phyloP scores from a whole-genome alignment of 1,140 invertebrate genomes.

The Homarus americanus region DNA sequence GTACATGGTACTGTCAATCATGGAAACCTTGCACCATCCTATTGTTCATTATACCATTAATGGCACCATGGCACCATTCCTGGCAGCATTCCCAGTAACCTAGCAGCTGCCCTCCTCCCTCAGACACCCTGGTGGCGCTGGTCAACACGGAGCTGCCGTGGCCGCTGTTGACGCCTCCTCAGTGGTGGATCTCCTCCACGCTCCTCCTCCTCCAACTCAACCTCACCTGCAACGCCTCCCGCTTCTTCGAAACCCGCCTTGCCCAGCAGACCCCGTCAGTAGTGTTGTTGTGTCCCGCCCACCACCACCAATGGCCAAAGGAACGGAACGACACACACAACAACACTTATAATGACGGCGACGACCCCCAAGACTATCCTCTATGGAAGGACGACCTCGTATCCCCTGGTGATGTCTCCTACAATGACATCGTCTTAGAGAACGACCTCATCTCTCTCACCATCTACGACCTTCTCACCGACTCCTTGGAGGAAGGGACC shows the following conservation, averaged over 20 bases:
- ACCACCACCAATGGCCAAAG: background rate
- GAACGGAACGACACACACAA: background rate
- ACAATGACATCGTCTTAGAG: no score
- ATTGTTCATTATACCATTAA: no score
- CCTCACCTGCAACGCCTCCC: background rate
- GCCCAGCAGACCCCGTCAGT: constrained; percentile 8
- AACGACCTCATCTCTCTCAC: no score
- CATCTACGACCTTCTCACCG: no score
- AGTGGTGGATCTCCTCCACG: background rate
- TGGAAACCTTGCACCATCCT: no score
- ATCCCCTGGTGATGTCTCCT: no score
- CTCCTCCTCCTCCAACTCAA: constrained; percentile 12
- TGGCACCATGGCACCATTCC: no score
- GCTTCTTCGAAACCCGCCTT: background rate
- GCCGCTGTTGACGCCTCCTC: background rate
- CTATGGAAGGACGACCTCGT: no score
- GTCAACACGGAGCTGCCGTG: background rate
- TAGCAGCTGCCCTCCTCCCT: no score
- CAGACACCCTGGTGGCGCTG: constrained; percentile 24
- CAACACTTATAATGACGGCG: background rate
- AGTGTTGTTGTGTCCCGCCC: background rate
- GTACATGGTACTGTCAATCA: no score
- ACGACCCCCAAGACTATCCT: background rate
- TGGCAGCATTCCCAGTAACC: no score
- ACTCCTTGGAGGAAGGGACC: no score